Evolutionary conservation across 1,140 invertebrate species (phyloP).

Genomic region (Ctenoplectra terminalis): DNA sequence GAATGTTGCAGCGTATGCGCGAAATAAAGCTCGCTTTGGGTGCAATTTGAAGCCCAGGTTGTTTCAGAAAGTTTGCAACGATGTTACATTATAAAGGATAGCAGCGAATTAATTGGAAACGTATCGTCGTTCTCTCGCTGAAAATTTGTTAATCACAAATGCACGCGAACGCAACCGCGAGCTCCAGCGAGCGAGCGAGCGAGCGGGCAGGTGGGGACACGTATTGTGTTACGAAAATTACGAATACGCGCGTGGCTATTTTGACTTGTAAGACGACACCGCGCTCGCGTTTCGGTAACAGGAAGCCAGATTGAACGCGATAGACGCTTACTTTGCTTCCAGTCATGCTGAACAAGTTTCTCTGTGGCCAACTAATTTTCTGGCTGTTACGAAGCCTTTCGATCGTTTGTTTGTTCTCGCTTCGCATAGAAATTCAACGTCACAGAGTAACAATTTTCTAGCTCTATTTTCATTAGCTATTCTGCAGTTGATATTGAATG

Average conservation of each 20-base stretch:
- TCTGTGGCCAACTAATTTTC: neutral
- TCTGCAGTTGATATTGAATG: too few relatives aligned
- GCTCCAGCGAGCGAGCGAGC: too few relatives aligned
- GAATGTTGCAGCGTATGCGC: constrained; percentile 16
- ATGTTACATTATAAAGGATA: constrained; percentile 28
- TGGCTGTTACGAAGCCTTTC: neutral
- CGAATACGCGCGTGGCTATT: constrained; percentile 23
- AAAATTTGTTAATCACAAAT: constrained; percentile 22
- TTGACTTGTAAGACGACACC: constrained; percentile 33
- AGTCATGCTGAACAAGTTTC: neutral
- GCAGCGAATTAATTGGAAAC: constrained; percentile 30
- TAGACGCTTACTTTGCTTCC: neutral
- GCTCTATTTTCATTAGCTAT: neutral
- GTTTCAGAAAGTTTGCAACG: constrained; percentile 18
- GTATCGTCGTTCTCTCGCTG: neutral
- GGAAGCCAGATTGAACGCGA: constrained; percentile 28
- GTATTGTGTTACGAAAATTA: constrained; percentile 37
- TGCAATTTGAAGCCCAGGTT: constrained; percentile 28
- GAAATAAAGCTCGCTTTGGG: constrained; percentile 14
- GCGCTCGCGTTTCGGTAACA: constrained; percentile 18
- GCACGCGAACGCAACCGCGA: neutral
- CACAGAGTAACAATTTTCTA: neutral
- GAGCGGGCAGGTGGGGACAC: too few relatives aligned
- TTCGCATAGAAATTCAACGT: neutral
- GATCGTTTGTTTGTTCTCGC: neutral